Evolutionary conservation across 2,797 vertebrate genomes (phyloP).

Genomic region (Lerista edwardsae): DNA sequence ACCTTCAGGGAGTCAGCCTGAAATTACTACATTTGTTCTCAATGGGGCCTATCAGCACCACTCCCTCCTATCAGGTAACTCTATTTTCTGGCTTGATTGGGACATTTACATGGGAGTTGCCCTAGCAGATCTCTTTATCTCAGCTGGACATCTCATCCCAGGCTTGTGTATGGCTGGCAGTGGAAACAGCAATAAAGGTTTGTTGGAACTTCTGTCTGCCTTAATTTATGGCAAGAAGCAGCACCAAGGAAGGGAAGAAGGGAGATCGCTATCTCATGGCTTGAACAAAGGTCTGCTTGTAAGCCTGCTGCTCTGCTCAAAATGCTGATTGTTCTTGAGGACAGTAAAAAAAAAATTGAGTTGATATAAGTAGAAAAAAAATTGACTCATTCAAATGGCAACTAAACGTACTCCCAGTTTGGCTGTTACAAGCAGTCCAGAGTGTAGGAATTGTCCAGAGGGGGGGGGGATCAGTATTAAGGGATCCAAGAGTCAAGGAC

Average conservation of each 20-base stretch:
- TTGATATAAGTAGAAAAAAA: background rate
- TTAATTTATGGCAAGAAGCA: constrained; percentile 39
- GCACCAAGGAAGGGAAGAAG: background rate
- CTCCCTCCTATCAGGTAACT: constrained; percentile 59
- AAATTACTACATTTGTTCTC: constrained; percentile 62
- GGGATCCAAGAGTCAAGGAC: background rate
- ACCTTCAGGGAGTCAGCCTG: constrained; percentile 51
- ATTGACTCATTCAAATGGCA: background rate
- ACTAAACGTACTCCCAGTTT: background rate
- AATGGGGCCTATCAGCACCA: constrained; percentile 40
- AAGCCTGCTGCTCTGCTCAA: background rate
- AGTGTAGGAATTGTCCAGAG: background rate
- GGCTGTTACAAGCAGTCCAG: background rate
- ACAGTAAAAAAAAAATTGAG: background rate
- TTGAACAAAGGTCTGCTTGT: constrained; percentile 3
- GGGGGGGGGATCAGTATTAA: background rate
- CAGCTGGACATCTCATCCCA: constrained; percentile 38
- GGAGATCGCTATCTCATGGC: constrained; percentile 19
- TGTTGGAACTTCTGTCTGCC: constrained; percentile 41
- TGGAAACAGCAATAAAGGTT: constrained; percentile 32
- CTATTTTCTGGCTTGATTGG: constrained; percentile 58
- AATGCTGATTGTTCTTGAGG: background rate
- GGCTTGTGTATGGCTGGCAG: constrained; percentile 28
- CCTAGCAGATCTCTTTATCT: constrained; percentile 45
- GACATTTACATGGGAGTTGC: constrained; percentile 57